Evolutionary conservation across 2,797 vertebrate genomes (phyloP).

Genomic region (Rhyacichthys aspro): DNA sequence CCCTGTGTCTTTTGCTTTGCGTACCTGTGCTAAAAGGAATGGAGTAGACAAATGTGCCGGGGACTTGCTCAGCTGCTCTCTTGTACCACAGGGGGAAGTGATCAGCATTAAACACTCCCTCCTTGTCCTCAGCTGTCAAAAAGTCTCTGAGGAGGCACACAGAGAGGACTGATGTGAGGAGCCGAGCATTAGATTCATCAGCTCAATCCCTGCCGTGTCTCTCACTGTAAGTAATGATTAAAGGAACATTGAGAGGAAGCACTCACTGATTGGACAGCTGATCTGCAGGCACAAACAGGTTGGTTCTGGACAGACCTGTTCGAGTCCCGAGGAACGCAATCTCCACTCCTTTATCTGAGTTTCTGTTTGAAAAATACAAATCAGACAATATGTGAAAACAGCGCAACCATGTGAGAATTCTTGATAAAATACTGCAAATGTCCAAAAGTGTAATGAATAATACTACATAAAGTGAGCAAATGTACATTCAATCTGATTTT

Average conservation of each 20-base stretch:
- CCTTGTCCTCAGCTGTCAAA: constrained; percentile 94
- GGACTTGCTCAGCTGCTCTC: constrained; percentile 94
- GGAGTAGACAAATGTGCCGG: constrained; percentile 95
- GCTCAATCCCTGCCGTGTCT: constrained; percentile 12
- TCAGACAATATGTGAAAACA: neutral
- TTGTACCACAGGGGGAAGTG: constrained; percentile 99
- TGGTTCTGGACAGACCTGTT: constrained; percentile 91
- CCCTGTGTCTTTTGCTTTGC: neutral
- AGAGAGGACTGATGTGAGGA: constrained; percentile 37
- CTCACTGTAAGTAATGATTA: constrained; percentile 41
- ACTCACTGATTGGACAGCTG: constrained; percentile 97
- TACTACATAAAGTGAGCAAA: neutral
- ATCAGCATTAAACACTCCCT: constrained; percentile 98
- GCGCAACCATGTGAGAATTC: too few species aligned
- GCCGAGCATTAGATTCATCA: constrained; percentile 48
- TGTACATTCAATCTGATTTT: neutral
- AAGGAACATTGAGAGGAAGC: constrained; percentile 22
- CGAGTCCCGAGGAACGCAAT: constrained; percentile 95
- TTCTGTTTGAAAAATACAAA: constrained; percentile 75
- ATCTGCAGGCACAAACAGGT: constrained; percentile 91
- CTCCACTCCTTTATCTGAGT: constrained; percentile 98
- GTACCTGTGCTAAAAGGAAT: constrained; percentile 95
- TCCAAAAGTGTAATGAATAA: too few species aligned
- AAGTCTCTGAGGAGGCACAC: constrained; percentile 89
- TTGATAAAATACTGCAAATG: too few species aligned